Conservation (phyloP, 1,140 invertebrate species). For the Anadara kagoshimensis region DNA sequence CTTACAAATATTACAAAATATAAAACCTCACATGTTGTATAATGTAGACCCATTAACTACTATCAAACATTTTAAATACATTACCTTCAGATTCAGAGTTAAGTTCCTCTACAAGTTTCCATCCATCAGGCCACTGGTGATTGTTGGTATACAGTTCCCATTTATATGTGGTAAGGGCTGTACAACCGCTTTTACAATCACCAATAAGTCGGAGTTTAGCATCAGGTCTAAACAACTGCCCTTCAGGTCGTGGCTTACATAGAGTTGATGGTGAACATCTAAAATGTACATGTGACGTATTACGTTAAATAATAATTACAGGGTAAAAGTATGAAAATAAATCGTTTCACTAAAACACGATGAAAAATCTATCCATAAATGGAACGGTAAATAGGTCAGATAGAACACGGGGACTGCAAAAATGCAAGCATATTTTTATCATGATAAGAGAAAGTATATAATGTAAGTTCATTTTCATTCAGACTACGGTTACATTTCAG, state of each 20-base stretch:
- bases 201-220: conserved; percentile 43
- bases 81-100: conserved; percentile 8
- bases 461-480: too few relatives aligned
- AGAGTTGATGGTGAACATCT: conserved; percentile 7
- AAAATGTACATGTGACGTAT: not conserved
- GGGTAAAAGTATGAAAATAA: too few relatives aligned
- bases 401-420: too few relatives aligned
- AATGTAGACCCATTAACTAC: too few relatives aligned
- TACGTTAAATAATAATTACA: not conserved
- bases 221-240: conserved; percentile 43
- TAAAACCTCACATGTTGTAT: too few relatives aligned
- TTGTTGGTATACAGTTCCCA: conserved; percentile 25
- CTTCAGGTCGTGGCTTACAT: conserved; percentile 32
- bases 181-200: conserved; percentile 35
- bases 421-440: too few relatives aligned
- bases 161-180: conserved; percentile 1
- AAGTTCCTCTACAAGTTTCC: conserved; percentile 25
- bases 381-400: too few relatives aligned
- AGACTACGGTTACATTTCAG: too few relatives aligned
- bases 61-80: not conserved
- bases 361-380: too few relatives aligned
- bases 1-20: too few relatives aligned
- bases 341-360: too few relatives aligned
- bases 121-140: conserved; percentile 21
- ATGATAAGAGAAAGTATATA: too few relatives aligned